A percentile compares a stretch with the other conserved stretches of the same genome.
Conservation (phyloP, 2,113 vertebrate species). For the Antechinus stuartii region DNA sequence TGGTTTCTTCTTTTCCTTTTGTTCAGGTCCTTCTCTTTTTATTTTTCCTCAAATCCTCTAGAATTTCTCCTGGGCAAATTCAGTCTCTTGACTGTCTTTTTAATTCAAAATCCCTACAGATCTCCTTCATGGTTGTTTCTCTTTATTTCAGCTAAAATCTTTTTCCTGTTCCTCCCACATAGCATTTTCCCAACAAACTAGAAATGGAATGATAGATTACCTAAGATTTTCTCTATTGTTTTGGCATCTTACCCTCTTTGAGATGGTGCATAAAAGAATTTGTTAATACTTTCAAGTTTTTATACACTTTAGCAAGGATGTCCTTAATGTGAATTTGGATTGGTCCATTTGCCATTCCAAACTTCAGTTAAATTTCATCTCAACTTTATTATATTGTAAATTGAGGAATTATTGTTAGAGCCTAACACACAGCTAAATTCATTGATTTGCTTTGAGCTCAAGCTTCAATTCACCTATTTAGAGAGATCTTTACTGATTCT, state of each 20-base stretch:
- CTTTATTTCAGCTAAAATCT: not conserved
- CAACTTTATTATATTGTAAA: not conserved
- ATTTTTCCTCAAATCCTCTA: not conserved
- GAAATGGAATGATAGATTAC: too few relatives aligned
- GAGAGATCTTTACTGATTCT: not conserved
- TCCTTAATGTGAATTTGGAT: not conserved
- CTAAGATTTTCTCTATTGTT: too few relatives aligned
- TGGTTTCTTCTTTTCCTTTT: not conserved
- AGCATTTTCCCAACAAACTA: not conserved
- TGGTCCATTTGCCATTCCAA: not conserved
- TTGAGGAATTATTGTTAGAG: not conserved
- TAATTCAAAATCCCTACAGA: not conserved
- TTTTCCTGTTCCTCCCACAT: not conserved
- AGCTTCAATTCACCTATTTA: not conserved
- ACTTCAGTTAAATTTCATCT: not conserved
- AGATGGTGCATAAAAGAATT: not conserved
- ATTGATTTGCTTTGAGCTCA: not conserved
- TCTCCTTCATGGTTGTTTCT: not conserved
- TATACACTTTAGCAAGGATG: not conserved
- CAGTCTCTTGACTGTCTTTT: not conserved
- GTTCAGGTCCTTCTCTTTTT: not conserved
- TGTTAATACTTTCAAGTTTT: not conserved
- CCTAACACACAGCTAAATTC: not conserved
- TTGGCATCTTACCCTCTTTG: not conserved
- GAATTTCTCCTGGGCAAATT: not conserved